Evolutionary conservation across 1,140 invertebrate species (phyloP), one percentile per base, ranked within the genome.

Genomic region (Bradysia coprophila): DNA sequence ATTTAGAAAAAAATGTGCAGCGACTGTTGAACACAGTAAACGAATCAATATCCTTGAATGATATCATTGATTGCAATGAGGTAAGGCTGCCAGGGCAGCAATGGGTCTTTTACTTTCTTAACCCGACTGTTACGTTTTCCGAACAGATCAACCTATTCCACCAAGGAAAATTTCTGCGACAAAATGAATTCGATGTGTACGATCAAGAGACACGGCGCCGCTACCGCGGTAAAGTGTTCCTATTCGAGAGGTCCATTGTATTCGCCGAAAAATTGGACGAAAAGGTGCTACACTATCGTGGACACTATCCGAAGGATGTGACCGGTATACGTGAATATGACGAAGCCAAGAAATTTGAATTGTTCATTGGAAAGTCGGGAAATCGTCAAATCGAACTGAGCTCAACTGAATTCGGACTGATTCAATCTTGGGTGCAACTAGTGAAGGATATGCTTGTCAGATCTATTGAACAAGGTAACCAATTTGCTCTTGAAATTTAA

Each of bases 171-270:
- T 60, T 61, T 36, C 49, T 49, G 1, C 57, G 57, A 45, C 54
- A 55, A 2, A 55, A 48, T 46, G 52, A 60, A 38, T 61, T 60
- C 31, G 47, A 57, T 21, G 48, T 58, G 16, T 28, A 40, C 32
- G 58, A 60, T 41, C 46, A 52, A 24, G 53, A 48, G 22, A 32
- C 47, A 1, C 55, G 55, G 38, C 51, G 57, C 4, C 51, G 39
- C 36, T 60, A 57, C 41, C 48, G 51, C 6, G 51, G 44, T 40
- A 59, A 58, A 40, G 56, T 56, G 0, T 60, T 60, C n/a, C 57
- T 60, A 5, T 60, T 60, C 37, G 58, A 59, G 40, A 60, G 57
- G 43, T 59, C 54, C 45, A 52, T 60, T 10, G 56, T 59, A n/a
- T 60, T 58, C 16, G 57, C 58, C n/a, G 58, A 60, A 47, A 57